Evolutionary conservation across 2,888 invertebrate genomes (phyloP), one percentile per base, ranked within the genome.

Genomic region (Mythimna impura): DNA sequence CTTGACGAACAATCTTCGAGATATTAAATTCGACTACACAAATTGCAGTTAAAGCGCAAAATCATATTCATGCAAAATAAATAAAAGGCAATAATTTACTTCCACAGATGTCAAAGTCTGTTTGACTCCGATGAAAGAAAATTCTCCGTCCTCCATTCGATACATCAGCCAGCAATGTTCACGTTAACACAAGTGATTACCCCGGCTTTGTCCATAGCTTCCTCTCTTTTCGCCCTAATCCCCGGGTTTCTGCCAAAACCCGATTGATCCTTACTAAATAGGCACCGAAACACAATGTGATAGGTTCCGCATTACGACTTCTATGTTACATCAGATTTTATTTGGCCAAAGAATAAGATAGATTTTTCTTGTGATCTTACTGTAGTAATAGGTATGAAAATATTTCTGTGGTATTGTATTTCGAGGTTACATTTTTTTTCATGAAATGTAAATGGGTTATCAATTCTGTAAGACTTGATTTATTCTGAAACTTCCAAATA

Each of bases 231-330:
- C 67, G 58, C 55, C 65, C 12, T 84, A 87, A 76, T 88, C 88
- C 80, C 60, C 80, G 82, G 88, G 81, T 82, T 88, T 83, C 73
- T 22, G 20, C 57, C 47, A 70, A 85, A 89, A 84, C 86, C 85
- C 72, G 69, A 84, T 87, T 89, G 84, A 89, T 89, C 88, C 88
- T 65, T 68, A 85, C 88, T 88, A 89, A 90, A 89, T 88, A 87
- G 89, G 82, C 82, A 89, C 78, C 70, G 73, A 73, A 70, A 74
- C 70, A 75, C 61, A 60, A 77, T 72, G 55, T 70, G 73, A 80
- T 78, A 70, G 75, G 67, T 78, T 77, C 61, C 57, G 68, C 70
- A 76, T 67, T 82, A 73, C 74, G 69, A 61, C 66, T 60, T 50
- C 55, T 50, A 54, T 43, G 61, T 62, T 57, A 63, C n/a, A 69